Base-by-base conservation (phyloP, 2,113 vertebrate genomes). In the Seriola rivoliana region DNA sequence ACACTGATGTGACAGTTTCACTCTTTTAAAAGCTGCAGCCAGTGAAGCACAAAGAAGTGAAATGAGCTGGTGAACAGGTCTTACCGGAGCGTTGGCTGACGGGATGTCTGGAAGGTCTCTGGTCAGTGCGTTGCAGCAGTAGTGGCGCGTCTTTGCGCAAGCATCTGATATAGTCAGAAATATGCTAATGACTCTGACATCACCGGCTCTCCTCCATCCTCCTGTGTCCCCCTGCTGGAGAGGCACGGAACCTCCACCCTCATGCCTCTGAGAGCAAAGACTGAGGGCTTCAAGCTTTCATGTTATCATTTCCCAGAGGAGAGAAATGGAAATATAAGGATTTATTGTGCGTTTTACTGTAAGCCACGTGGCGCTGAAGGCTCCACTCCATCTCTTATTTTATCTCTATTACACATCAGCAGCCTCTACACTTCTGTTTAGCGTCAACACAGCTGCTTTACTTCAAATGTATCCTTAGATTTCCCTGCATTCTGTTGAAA, bases 101-200 rank as follows among this genome's bases (percentile, higher is more conserved):
- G 80, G 60, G 40, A 42, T 42, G 2, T 8, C 65, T 83, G 59
- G 73, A 73, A 59, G 40, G 5, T 83, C 63, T 88, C 72, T 89
- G 71, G 82, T 88, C 86, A 58, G 81, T 29, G 80, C 58, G 90
- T 19, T 85, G 94, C 94, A 91, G 94, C 92, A 93, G 84, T 90
- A 82, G 83, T 94, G 92, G 72, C 84, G 87, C 82, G 67, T 75
- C 82, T 85, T 50, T 78, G 92, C 89, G 92, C 92, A 90, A 84
- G 88, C 87, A 6, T 46, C 6, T 69, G 1, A 90, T 93, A 94
- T 96, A 95, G 75, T 72, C 75, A 59, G 88, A 34, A 75, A 88
- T 95, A 95, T 96, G 95, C 95, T 93, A 95, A 96, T 95, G 82
- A 92, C 54, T 19, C 25, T 94, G 94, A 95, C 95, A 91, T 96